Evolutionary conservation across 2,797 vertebrate genomes (phyloP), one percentile per base, ranked within the genome.

Genomic region (Etheostoma nigrum): DNA sequence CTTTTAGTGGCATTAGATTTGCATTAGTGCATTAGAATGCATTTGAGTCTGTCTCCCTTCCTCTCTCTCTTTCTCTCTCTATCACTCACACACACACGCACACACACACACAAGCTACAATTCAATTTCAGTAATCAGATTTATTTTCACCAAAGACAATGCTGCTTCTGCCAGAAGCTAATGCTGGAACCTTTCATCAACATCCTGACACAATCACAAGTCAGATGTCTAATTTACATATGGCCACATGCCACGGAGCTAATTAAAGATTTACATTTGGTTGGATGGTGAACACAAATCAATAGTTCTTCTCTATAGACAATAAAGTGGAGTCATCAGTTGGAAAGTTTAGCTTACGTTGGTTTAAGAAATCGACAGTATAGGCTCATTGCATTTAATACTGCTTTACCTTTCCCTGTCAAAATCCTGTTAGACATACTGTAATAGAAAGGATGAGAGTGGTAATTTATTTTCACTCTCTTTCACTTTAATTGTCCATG

Each of bases 231-330:
- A 74, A 92, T 92, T 93, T 91, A 88, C 86, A 90, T 90, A 82
- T 93, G 92, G 86, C 85, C 49, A 49, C 44, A 59, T 77, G 87
- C 92, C 89, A 86, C 51, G 1, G 8, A 81, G 88, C 86, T 91
- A 92, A 94, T 94, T 92, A 93, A 91, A 91, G 83, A 92, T 93
- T 93, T 88, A 84, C 89, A 88, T 88, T 78, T 60, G 58, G 84
- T 91, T 79, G 86, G 83, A 88, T 78, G 77, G 40, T 54, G 61
- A 85, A 70, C 78, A 75, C 79, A 78, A 88, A 94, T 94, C 91
- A 85, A 92, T 93, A 89, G 72, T 80, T 80, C 77, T 81, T 72
- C 69, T 84, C 78, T 76, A 83, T 59, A 66, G 90, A 90, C 84
- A 88, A 75, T 89, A 86, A 71, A 52, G 83, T 86, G 62, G 78